A percentile compares a stretch with the other conserved stretches of the same genome.
These are phyloP conservation scores for Vidua chalybeata DNA, from an alignment of 2,113 vertebrate species.

Conservation along the genomic window DNA sequence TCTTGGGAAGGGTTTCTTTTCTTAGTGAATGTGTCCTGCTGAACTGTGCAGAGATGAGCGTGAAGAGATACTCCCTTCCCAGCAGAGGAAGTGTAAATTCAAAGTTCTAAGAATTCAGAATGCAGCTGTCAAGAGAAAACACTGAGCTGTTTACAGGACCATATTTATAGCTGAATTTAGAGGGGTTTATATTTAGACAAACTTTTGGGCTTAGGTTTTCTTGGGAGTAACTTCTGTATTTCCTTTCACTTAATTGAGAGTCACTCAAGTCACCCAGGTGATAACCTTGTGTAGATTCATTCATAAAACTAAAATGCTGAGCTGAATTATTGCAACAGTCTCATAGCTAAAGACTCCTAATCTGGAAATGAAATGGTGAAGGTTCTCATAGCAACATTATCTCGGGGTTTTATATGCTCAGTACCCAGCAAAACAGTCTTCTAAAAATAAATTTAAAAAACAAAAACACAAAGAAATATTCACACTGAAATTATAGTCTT, in stretches of 20 bases:
- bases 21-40: not conserved
- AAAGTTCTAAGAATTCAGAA: not conserved
- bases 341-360: not conserved
- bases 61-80: not conserved
- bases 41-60: not conserved
- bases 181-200: not conserved
- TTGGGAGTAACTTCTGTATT: not conserved
- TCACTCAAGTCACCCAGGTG: not conserved
- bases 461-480: not conserved
- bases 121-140: not conserved
- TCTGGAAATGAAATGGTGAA: not conserved
- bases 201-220: not conserved
- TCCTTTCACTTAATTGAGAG: not conserved
- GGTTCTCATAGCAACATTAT: not conserved
- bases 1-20: not conserved
- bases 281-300: not conserved
- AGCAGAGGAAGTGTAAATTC: not conserved
- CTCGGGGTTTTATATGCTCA: not conserved
- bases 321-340: not conserved
- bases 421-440: not conserved
- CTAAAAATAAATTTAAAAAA: not conserved
- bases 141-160: not conserved
- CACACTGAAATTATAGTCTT: not conserved
- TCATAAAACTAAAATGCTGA: not conserved
- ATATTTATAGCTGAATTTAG: not conserved